Evolutionary conservation across 1,140 invertebrate species (phyloP), one percentile per base, ranked within the genome.

Genomic region (Helicoverpa armigera): DNA sequence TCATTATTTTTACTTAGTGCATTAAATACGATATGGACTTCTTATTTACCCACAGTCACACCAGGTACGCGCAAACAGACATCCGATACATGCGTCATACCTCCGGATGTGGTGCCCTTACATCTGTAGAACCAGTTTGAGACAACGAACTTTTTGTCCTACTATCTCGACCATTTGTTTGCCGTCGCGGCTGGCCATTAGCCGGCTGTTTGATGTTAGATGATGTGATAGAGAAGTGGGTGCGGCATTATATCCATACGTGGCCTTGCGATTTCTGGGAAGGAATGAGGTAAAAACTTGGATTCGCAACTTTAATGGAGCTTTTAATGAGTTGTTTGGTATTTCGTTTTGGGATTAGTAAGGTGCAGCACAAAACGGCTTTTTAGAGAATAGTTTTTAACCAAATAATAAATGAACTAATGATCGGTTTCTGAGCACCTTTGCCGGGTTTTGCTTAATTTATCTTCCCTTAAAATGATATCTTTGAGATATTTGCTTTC

Each of bases 31-130:
- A 67, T 67, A 48, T 50, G n/a, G 11, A 67, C 43, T 43, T 67
- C 29, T 51, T 31, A 16, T 70, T 65, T 65, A 16, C 13, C 29
- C 50, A 35, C 51, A 43, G 48, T 77, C 75, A 77, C 75, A 77
- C 67, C 50, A 65, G 76, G n/a, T 56, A 79, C 53, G 50, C 70
- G 61, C 75, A 81, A 60, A 76, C 82, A 75, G 88, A 81, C 86
- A 91, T 82, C 69, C 61, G 87, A 90, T 88, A 86, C 87, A 88
- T 89, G 90, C 88, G 90, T 90, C 90, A 91, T 85, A 85, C 84
- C 83, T 90, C 86, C 89, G 90, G 90, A 91, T 91, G 90, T 90
- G 89, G 90, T 87, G 83, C 85, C 83, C 85, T 86, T 88, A 87
- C 87, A 85, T 84, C 85, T 85, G 70, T 51, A 63, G 18, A 86